Percentiles rank a stretch among this genome's conserved stretches.
phyloP scores from a whole-genome alignment of 2,888 invertebrate genomes.

The Neoaliturus tenellus region DNA sequence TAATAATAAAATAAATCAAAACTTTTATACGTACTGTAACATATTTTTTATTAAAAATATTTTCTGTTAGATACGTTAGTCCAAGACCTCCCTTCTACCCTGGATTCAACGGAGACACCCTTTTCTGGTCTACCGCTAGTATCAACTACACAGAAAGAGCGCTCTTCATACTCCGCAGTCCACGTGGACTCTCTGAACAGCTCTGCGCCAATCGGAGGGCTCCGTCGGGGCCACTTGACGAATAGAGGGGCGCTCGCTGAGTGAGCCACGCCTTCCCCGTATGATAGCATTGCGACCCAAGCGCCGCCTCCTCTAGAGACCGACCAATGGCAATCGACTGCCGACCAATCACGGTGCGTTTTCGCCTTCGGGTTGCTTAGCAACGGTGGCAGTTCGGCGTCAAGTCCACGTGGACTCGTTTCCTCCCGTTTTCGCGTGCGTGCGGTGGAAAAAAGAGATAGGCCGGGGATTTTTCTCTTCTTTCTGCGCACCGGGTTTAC shows the following conservation, averaged over 20 bases:
- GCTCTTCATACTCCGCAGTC: constrained; percentile 11
- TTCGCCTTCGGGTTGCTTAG: constrained; percentile 59
- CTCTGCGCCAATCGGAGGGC: constrained; percentile 68
- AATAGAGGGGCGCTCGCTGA: constrained; percentile 40
- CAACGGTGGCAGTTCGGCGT: constrained; percentile 59
- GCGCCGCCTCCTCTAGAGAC: constrained; percentile 14
- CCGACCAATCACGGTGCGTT: constrained; percentile 60
- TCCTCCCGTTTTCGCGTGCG: constrained; percentile 37
- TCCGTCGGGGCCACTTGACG: constrained; percentile 53
- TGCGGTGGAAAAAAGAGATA: constrained; percentile 53
- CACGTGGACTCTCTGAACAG: constrained; percentile 53
- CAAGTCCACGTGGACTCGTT: constrained; percentile 57
- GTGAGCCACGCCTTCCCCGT: constrained; percentile 42
- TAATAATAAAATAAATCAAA: too few relatives aligned
- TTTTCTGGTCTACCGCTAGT: constrained; percentile 32
- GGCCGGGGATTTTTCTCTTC: constrained; percentile 54
- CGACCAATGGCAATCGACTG: constrained; percentile 57
- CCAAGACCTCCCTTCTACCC: not conserved
- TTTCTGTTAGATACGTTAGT: too few relatives aligned
- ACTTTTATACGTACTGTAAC: too few relatives aligned
- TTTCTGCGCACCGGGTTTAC: constrained; percentile 54
- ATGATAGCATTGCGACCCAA: not conserved
- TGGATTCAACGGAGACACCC: constrained; percentile 56
- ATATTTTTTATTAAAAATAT: too few relatives aligned
- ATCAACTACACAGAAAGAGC: constrained; percentile 37